Evolutionary conservation across 2,797 vertebrate species (phyloP).

Genomic region (Alcedo quadribrachys): DNA sequence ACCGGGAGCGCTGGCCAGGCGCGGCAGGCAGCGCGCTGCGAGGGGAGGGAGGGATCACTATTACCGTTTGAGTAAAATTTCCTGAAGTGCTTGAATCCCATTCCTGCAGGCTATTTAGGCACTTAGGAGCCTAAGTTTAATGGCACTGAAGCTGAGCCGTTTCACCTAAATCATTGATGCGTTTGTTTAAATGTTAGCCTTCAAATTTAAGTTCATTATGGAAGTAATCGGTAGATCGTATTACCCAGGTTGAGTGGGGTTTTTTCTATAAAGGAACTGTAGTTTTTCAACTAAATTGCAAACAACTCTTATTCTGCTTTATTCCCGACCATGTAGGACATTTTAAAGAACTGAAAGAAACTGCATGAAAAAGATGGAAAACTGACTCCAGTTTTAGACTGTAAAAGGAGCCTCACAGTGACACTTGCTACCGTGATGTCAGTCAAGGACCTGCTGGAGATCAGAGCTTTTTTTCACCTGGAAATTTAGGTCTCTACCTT

Average conservation of each 20-base stretch:
- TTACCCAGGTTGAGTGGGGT: neutral
- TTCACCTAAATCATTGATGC: slow-evolving; percentile 11
- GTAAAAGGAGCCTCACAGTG: neutral
- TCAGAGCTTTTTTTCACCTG: neutral
- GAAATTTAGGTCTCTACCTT: neutral
- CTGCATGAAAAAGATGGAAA: neutral
- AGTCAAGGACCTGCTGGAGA: neutral
- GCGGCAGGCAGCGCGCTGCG: neutral
- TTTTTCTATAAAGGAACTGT: neutral
- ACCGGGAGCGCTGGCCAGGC: neutral
- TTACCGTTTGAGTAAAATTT: neutral
- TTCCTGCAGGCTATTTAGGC: slow-evolving; percentile 32
- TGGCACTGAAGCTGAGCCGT: neutral
- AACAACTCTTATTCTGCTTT: neutral
- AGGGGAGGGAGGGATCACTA: neutral
- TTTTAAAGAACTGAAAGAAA: neutral
- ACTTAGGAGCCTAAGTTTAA: slow-evolving; percentile 28
- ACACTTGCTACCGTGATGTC: neutral
- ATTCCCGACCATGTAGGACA: neutral
- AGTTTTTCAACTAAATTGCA: neutral
- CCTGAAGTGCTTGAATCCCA: neutral
- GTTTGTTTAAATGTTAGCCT: slow-evolving; percentile 4
- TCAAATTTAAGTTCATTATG: neutral
- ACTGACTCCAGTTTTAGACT: neutral
- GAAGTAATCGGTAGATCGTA: neutral